Evolutionary conservation across 2,888 invertebrate species (phyloP), one percentile per base, ranked within the genome.

Genomic region (Oligia strigilis): DNA sequence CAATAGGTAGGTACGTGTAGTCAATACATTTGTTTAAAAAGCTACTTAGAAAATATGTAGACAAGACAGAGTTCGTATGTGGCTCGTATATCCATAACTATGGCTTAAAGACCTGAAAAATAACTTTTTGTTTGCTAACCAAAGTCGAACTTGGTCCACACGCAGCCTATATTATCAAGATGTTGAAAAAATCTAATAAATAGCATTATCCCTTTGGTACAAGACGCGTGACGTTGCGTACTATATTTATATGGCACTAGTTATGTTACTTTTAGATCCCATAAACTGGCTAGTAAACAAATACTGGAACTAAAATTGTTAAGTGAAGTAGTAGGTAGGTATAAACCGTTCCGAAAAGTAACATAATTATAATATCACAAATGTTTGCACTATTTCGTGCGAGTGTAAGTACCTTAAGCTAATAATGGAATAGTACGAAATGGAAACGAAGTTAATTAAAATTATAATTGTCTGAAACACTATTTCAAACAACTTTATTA

Each of bases 401-500:
- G 40, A 72, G 19, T 0, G 14, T 29, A 29, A 29, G 29, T 29
- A 29, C 3, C 5, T 40, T 19, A n/a, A 0, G 4, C 4, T 58
- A 52, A 8, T 55, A 46, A 13, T 46, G 1, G 5, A 46, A 2
- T 9, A 36, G 36, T 40, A 72, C 2, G 4, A 75, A 74, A 58
- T 11, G 9, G 17, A 55, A 13, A 52, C 14, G 9, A 52, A 40
- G 5, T 62, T n/a, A 46, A 49, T 29, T 69, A 36, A 80, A 52
- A 64, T 11, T 29, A 43, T 17, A 13, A 64, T 23, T 52, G 23
- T 52, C 6, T 77, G n/a, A 36, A 11, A 11, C 29, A 29, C 43
- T 19, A 64, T 29, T 29, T 43, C 43, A 77, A 43, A 55, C 19
- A 80, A 49, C 62, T 62, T 36, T 17, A 67, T 58, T 49, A 55